Conservation (phyloP, 2,888 invertebrate genomes). For the Xylota segnis region DNA sequence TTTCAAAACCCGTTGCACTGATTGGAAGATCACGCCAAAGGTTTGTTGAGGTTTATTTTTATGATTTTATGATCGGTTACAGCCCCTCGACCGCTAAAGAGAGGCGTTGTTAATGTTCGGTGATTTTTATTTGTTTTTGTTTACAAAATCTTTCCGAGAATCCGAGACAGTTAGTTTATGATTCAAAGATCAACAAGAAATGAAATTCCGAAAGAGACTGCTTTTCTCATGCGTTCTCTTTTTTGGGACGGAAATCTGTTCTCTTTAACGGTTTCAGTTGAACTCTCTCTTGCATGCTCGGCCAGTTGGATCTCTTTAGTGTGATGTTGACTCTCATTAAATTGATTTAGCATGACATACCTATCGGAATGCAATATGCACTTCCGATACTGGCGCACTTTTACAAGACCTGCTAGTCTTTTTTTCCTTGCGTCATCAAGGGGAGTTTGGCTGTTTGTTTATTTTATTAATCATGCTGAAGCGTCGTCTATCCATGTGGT, state of each 20-base stretch:
- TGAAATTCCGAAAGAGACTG: neutral
- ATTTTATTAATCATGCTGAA: constrained; percentile 11
- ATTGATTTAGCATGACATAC: neutral
- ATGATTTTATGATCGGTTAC: constrained; percentile 61
- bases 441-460: neutral
- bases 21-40: constrained; percentile 71
- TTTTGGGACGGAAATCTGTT: constrained; percentile 47
- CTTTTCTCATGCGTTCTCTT: constrained; percentile 14
- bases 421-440: constrained; percentile 18
- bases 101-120: constrained; percentile 36
- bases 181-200: neutral
- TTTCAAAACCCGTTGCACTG: constrained; percentile 41
- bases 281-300: neutral
- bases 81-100: constrained; percentile 61
- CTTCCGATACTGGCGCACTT: constrained; percentile 43
- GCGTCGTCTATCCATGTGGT: neutral
- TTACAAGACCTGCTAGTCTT: neutral
- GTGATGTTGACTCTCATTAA: neutral
- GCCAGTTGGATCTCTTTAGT: too few relatives aligned
- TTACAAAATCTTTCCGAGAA: constrained; percentile 15
- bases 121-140: constrained; percentile 32
- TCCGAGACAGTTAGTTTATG: constrained; percentile 19
- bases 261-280: neutral
- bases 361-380: constrained; percentile 45
- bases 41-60: constrained; percentile 63